A percentile compares a stretch with the other conserved stretches of the same genome.
phyloP scores from a whole-genome alignment of 2,888 invertebrate genomes.

The Ormyrus nitidulus region DNA sequence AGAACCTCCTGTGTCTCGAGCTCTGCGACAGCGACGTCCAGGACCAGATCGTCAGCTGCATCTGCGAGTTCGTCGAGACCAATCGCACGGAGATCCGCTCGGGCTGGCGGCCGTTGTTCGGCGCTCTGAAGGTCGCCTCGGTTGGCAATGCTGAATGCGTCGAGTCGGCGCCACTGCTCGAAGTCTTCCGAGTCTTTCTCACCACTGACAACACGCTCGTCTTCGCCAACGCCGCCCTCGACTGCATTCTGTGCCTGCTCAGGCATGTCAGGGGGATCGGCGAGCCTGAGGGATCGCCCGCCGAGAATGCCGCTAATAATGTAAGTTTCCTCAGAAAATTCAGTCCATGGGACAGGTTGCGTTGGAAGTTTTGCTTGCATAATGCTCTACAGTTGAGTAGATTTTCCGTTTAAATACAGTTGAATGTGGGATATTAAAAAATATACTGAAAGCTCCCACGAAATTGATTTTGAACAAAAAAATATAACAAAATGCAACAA shows the following conservation, averaged over 20 bases:
- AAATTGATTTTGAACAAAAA: neutral
- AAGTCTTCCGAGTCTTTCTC: constrained; percentile 95
- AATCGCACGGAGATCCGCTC: constrained; percentile 95
- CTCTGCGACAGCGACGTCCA: constrained; percentile 95
- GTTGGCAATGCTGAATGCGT: constrained; percentile 81
- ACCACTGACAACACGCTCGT: constrained; percentile 94
- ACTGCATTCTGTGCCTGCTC: constrained; percentile 93
- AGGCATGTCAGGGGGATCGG: constrained; percentile 86
- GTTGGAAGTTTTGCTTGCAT: too few species aligned
- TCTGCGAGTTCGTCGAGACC: constrained; percentile 97
- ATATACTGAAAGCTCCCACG: too few species aligned
- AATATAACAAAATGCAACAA: neutral
- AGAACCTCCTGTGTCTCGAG: constrained; percentile 94
- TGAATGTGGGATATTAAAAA: too few species aligned
- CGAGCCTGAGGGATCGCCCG: constrained; percentile 75
- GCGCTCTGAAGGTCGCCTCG: constrained; percentile 90
- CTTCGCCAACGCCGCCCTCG: constrained; percentile 95
- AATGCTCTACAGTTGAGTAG: too few species aligned
- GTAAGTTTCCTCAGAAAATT: neutral
- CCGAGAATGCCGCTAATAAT: constrained; percentile 68
- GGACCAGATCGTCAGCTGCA: constrained; percentile 93
- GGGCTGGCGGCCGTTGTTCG: constrained; percentile 97
- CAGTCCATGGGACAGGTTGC: too few species aligned
- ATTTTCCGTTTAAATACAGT: too few species aligned
- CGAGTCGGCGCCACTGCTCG: constrained; percentile 85